Percentiles rank a stretch among this genome's conserved stretches.
phyloP scores from a whole-genome alignment of 2,797 vertebrate genomes.

The Acipenser ruthenus region DNA sequence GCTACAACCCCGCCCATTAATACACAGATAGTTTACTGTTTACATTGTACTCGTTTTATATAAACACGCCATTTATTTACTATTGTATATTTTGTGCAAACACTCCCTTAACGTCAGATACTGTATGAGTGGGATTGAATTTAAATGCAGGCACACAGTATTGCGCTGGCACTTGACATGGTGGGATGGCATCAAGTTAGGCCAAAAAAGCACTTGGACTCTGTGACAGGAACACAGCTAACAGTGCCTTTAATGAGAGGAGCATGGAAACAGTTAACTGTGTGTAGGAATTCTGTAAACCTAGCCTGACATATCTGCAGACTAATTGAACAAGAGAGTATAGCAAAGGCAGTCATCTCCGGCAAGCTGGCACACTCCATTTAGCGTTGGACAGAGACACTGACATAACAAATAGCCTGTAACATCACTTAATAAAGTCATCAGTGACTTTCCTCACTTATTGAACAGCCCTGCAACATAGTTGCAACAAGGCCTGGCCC shows the following conservation, averaged over 20 bases:
- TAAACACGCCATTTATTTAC: too few relatives aligned
- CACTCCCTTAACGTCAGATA: too few relatives aligned
- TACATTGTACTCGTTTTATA: too few relatives aligned
- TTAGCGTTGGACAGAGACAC: constrained; percentile 14
- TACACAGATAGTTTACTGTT: too few relatives aligned
- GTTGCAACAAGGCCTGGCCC: not conserved
- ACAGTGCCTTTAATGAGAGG: not conserved
- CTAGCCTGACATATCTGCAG: constrained; percentile 8
- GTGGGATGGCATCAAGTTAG: too few relatives aligned
- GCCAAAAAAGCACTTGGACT: too few relatives aligned
- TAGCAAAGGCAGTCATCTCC: not conserved
- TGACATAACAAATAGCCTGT: constrained; percentile 12
- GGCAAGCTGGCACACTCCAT: constrained; percentile 8
- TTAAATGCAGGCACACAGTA: too few relatives aligned
- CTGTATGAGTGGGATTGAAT: too few relatives aligned
- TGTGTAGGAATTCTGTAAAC: not conserved
- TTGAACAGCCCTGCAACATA: not conserved
- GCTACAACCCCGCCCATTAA: too few relatives aligned
- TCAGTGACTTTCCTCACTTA: constrained; percentile 11
- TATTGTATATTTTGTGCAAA: too few relatives aligned
- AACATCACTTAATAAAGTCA: constrained; percentile 21
- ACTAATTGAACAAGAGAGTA: constrained; percentile 5
- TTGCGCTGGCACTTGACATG: too few relatives aligned
- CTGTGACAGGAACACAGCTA: not conserved
- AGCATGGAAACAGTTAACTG: not conserved